Conservation (phyloP, 2,888 invertebrate species). For the Chloroclysta siterata region DNA sequence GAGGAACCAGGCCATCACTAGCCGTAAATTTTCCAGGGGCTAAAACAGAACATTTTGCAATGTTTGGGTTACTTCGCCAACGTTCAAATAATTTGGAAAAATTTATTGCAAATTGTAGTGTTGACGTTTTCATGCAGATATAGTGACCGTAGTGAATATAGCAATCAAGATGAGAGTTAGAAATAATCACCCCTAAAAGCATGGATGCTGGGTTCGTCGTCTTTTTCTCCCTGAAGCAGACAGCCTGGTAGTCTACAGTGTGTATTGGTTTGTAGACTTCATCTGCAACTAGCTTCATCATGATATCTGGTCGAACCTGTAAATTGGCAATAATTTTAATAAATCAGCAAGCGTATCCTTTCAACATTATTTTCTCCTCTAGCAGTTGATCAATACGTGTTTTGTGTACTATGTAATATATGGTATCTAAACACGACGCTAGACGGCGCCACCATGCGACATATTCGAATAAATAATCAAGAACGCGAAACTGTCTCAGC, state of each 20-base stretch:
- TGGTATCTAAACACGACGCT: too few relatives aligned
- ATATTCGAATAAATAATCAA: too few relatives aligned
- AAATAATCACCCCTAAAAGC: conserved; percentile 83
- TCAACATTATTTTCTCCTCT: too few relatives aligned
- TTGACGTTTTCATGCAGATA: too few relatives aligned
- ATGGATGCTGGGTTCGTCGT: conserved; percentile 86
- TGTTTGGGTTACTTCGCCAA: not conserved
- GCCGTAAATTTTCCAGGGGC: conserved; percentile 86
- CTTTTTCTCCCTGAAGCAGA: conserved; percentile 90
- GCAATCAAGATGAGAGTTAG: too few relatives aligned
- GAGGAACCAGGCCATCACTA: conserved; percentile 84
- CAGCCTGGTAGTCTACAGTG: conserved; percentile 95
- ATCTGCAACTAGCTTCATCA: conserved; percentile 89
- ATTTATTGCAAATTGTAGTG: too few relatives aligned
- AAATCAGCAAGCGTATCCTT: not conserved
- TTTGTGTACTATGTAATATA: too few relatives aligned
- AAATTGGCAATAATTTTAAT: conserved; percentile 3
- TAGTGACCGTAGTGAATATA: too few relatives aligned
- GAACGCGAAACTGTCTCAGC: too few relatives aligned
- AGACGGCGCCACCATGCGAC: too few relatives aligned
- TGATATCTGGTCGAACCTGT: conserved; percentile 88
- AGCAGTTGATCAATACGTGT: too few relatives aligned
- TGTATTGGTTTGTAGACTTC: conserved; percentile 90
- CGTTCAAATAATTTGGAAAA: too few relatives aligned
- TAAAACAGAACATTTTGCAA: conserved; percentile 51